Percentiles rank a stretch among this genome's conserved stretches.
These are phyloP conservation scores for Sorex fumeus DNA, from an alignment of 2,113 vertebrate species.

Conservation along the genomic window DNA sequence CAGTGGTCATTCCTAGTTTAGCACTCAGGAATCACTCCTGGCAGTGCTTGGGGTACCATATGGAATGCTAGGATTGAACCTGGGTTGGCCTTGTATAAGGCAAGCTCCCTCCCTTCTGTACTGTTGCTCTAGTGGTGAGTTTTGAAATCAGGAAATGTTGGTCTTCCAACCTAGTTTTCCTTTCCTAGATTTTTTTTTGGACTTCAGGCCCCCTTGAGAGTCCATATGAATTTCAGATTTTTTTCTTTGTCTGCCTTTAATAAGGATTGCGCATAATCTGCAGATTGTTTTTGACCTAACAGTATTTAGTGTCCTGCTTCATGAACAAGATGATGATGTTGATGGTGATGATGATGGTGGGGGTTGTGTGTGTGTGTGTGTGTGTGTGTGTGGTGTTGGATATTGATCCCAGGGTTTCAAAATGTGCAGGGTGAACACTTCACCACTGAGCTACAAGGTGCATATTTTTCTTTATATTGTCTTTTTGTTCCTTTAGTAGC, in stretches of 20 bases:
- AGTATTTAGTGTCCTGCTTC: background rate
- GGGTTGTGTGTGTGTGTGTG: too few species aligned
- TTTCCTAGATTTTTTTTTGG: background rate
- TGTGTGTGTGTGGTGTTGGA: too few species aligned
- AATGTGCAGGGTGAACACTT: too few species aligned
- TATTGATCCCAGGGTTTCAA: too few species aligned
- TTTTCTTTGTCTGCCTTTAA: background rate
- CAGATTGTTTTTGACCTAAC: background rate
- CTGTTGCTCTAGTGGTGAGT: background rate
- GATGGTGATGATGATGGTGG: too few species aligned
- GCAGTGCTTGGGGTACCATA: too few species aligned
- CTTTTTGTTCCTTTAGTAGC: background rate
- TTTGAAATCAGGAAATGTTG: constrained; percentile 30
- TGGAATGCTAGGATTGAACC: too few species aligned
- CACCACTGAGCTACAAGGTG: too few species aligned
- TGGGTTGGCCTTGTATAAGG: too few species aligned
- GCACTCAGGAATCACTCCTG: too few species aligned
- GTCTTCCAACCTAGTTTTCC: background rate
- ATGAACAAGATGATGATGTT: background rate
- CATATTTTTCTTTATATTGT: background rate
- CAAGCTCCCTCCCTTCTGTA: background rate
- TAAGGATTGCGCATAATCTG: background rate
- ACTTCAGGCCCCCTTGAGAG: background rate
- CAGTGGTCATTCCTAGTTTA: too few species aligned
- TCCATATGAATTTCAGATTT: background rate